These are phyloP conservation scores for Seriola dumerili DNA, from an alignment of 2,113 vertebrate genomes.

Conservation along the genomic window DNA sequence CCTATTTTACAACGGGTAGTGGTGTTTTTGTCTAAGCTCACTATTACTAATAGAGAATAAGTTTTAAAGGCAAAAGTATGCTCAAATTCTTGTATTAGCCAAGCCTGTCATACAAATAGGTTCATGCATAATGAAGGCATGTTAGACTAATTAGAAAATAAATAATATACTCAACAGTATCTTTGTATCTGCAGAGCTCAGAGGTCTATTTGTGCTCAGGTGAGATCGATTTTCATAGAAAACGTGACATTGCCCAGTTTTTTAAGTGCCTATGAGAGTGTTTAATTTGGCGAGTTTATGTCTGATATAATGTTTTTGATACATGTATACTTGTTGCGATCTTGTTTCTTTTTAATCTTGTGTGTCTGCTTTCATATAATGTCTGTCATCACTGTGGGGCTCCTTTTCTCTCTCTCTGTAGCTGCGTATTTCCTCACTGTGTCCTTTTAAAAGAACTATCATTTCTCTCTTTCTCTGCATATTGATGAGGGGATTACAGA, in stretches of 20 bases:
- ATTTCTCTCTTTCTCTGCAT: background rate
- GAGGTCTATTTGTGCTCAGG: too few relatives aligned
- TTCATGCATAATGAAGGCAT: background rate
- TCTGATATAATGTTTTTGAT: background rate
- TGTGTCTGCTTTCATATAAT: background rate
- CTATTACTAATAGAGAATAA: background rate
- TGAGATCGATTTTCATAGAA: background rate
- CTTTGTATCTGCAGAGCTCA: background rate
- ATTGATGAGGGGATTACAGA: constrained; percentile 10
- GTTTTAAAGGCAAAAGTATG: background rate
- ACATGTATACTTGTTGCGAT: background rate
- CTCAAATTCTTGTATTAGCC: background rate
- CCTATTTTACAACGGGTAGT: background rate
- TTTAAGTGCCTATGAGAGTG: too few relatives aligned
- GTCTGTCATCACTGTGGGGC: background rate
- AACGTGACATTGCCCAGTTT: background rate
- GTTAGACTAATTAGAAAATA: background rate
- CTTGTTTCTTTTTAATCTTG: too few relatives aligned
- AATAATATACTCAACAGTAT: background rate
- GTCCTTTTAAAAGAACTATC: background rate
- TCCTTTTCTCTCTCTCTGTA: background rate
- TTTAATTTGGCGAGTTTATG: background rate
- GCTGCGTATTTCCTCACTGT: background rate
- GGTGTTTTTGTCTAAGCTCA: background rate
- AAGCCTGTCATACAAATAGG: background rate